Base-by-base conservation (phyloP, 2,888 invertebrate genomes). In the Pandemis heparana region DNA sequence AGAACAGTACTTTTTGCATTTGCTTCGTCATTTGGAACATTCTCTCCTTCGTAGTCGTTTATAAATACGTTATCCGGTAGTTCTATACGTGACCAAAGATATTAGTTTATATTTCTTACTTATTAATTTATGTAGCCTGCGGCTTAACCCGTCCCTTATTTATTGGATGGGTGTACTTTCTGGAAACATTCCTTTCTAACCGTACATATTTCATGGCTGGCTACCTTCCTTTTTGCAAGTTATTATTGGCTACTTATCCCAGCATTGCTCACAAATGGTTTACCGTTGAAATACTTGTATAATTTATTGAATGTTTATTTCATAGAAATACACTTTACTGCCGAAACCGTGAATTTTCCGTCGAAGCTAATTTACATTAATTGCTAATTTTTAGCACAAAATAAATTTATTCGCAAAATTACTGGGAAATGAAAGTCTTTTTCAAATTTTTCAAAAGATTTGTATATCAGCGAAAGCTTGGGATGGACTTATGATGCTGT, bases 71-170 rank as follows among this genome's bases (percentile, higher is more conserved):
- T 16, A 62, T n/a, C 60, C 60, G 48, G 46, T 61, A 62, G 43
- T 41, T 56, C n/a, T 5, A 38, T 9, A 1, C 1, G 43, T 39
- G 62, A 6, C 38, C 23, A 10, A 53, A 43, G 12, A 63, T 63
- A 70, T 63, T 46, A 59, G 43, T 39, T 56, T 41, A n/a, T 59
- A 14, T 39, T 46, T 64, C 43, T 46, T 64, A 70, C 43, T 46
- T 64, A 70, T 64, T 70, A 59, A 68, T 70, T 70, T 56, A 64
- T 59, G 56, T 48, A 46, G 43, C 64, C 70, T 43, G 59, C 43
- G 64, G 70, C 70, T 56, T 38, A 23, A 56, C 23, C 56, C 46
- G 32, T 41, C 18, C 56, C 18, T 64, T 12, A 46, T 70, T 70
- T 70, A 70, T 64, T 64, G 70, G 38, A 16, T 69, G 51, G 38